Percentiles rank a stretch among this genome's conserved stretches.
Evolutionary conservation across 2,888 invertebrate genomes (phyloP).

Genomic region (Tachina fera): DNA sequence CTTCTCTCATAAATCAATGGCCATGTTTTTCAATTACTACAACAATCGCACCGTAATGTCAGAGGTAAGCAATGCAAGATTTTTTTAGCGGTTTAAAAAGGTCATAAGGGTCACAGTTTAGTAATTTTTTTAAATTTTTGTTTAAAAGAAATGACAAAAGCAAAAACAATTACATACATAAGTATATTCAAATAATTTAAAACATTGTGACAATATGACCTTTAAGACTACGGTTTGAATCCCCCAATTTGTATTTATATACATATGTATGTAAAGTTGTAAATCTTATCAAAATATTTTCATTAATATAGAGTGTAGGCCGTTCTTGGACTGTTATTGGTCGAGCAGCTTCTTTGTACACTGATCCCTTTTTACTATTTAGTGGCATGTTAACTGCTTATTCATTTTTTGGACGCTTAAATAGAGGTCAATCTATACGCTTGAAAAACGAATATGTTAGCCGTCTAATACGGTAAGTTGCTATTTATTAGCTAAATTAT

Average conservation of each 20-base stretch:
- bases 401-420: conserved; percentile 85
- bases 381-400: conserved; percentile 88
- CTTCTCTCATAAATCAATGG: conserved; percentile 88
- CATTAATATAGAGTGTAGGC: conserved; percentile 84
- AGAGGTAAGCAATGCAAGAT: conserved; percentile 84
- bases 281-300: neutral
- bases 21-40: conserved; percentile 87
- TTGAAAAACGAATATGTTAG: conserved; percentile 86
- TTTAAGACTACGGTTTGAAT: too few relatives aligned
- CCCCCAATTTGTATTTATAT: too few relatives aligned
- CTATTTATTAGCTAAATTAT: neutral
- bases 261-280: neutral
- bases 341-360: conserved; percentile 88
- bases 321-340: conserved; percentile 87
- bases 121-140: too few relatives aligned
- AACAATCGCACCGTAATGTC: conserved; percentile 87
- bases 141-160: too few relatives aligned
- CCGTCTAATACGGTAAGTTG: conserved; percentile 84
- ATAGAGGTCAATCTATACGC: conserved; percentile 84
- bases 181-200: too few relatives aligned
- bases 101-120: too few relatives aligned
- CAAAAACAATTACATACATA: too few relatives aligned
- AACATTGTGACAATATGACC: too few relatives aligned
- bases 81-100: neutral
- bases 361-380: conserved; percentile 88